Evolutionary conservation across 2,113 vertebrate genomes (phyloP), one percentile per base, ranked within the genome.

Genomic region (Agapornis roseicollis): DNA sequence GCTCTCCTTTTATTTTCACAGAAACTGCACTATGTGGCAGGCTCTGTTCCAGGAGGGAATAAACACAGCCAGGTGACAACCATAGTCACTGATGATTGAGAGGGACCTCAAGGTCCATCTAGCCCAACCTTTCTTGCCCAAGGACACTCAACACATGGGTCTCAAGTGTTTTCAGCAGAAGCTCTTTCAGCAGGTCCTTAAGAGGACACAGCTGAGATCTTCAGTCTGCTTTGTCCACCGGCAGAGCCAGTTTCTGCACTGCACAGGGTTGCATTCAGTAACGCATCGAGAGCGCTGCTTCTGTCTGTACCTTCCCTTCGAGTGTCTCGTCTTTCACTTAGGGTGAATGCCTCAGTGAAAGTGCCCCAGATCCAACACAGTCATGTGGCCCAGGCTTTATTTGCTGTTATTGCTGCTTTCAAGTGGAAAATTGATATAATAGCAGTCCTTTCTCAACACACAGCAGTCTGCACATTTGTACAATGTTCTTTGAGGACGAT

Each of bases 401-500:
- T 97, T 97, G 93, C 95, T 96, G 93, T 97, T 97, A 97, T 96
- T 97, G 95, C 95, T 89, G 93, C 95, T 97, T 96, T 97, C 94
- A 97, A 96, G 96, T 97, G 94, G 95, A 97, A 97, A 97, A 97
- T 96, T 95, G 91, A 88, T 97, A 74, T 96, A 96, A 97, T 96
- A 95, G 94, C 91, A 68, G 95, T 22, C 84, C 94, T 96, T 91
- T 95, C 91, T 95, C 78, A 15, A 66, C 93, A 97, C 96, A 85
- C 91, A 96, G 94, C 91, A 94, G 91, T 87, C 95, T 96, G 91
- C 74, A 91, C 94, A 85, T 91, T 94, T 76, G 80, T 91, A 92
- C 88, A 78, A 66, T 81, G 91, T 89, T 94, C 89, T 97, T 90
- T 92, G 96, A 96, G 93, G 78, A 94, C 7, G 20, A 94, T 93